Evolutionary conservation across 2,888 invertebrate species (phyloP).

Genomic region (Bombylius major): DNA sequence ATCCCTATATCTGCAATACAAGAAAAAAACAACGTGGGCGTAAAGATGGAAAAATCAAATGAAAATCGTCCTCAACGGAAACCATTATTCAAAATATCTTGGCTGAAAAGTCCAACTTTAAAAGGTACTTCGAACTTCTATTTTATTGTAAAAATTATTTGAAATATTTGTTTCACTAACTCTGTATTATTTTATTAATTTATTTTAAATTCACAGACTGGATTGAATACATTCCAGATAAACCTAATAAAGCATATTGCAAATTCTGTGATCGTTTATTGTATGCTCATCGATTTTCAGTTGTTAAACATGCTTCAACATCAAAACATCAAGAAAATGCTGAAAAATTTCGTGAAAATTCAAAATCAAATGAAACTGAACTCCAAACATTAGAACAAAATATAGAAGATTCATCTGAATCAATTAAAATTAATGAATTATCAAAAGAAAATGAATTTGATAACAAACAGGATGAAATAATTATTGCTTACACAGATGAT

Average conservation of each 20-base stretch:
- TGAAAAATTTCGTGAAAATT: conserved; percentile 1
- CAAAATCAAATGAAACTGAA: no score
- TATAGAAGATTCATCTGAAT: no score
- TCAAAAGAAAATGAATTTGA: no score
- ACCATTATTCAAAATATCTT: background rate
- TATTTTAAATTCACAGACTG: conserved; percentile 32
- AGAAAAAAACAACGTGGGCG: no score
- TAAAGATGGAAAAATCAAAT: background rate
- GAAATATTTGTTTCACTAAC: no score
- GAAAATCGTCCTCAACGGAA: background rate
- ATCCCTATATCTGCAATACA: no score
- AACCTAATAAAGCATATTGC: conserved; percentile 45
- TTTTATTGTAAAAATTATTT: no score
- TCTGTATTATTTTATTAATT: background rate
- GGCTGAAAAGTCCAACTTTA: conserved; percentile 8
- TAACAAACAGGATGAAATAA: no score
- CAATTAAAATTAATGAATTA: no score
- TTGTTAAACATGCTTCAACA: conserved; percentile 47
- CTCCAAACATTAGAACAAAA: no score
- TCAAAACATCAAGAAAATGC: conserved; percentile 42
- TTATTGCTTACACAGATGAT: no score
- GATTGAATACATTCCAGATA: conserved; percentile 41
- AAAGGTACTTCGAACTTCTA: no score
- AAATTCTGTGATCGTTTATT: conserved; percentile 44
- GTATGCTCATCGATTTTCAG: conserved; percentile 45